Base-by-base conservation (phyloP, 2,888 invertebrate genomes). In the Tinea semifulvella region DNA sequence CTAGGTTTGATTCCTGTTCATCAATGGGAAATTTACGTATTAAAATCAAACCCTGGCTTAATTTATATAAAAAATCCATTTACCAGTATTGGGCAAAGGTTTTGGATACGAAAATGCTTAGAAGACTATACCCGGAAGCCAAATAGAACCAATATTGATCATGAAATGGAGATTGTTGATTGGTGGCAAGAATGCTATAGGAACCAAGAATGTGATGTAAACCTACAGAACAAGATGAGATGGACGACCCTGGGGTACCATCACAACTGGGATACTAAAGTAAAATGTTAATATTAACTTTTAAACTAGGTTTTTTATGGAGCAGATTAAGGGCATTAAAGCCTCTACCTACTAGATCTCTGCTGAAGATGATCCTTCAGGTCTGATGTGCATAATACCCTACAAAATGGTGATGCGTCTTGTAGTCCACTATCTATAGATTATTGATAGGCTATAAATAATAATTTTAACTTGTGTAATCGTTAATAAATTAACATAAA, bases 191-290 rank as follows among this genome's bases (percentile, higher is more conserved):
- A 76, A 50, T 83, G 85, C 60, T 67, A 76, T 61, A 57, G 60
- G 72, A 72, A 65, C 60, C 64, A 58, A 19, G 50, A 63, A 54
- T 53, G 68, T 65, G 53, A 79, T 57, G 57, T 67, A 57, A 54
- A 61, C 52, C 48, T 81, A 53, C 57, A 64, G 47, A 79, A 71
- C 48, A 77, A 80, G 47, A 68, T 99, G 54, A 81, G 98, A 55
- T 99, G 99, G 99, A 87, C 91, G 1, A 99, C 98, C 0, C 71
- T 98, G 25, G 99, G 99, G 10, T 98, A 97, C 65, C 98, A 99
- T 72, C 97, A 99, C 70, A 89, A 99, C 66, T 99, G 99, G 98
- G 89, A 96, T 58, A 92, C 94, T 44, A 99, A 98, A 84, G 88
- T 90, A 75, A 76, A 71, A 57, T 51, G 51, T 54, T 56, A 54